These are phyloP conservation scores for Machimus atricapillus DNA, from an alignment of 2,888 invertebrate species.

Conservation along the genomic window DNA sequence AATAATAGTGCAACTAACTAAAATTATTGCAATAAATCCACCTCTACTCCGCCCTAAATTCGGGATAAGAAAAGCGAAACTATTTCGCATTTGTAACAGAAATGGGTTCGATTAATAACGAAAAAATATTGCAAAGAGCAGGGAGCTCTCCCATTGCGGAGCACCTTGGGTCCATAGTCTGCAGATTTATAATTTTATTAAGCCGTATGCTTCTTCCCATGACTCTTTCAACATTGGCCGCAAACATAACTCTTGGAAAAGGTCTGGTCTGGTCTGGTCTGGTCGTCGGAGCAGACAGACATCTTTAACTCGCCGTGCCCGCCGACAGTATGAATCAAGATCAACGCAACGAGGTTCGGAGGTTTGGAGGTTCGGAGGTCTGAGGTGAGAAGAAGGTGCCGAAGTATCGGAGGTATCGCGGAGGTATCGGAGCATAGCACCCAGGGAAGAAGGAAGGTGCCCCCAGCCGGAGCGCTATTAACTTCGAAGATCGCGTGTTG, in stretches of 20 bases:
- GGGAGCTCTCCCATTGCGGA: background rate
- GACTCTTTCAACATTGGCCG: background rate
- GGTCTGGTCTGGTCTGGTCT: background rate
- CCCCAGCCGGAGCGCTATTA: slow-evolving; percentile 5
- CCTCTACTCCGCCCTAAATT: background rate
- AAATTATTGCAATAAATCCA: background rate
- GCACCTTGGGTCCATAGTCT: background rate
- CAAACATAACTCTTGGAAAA: background rate
- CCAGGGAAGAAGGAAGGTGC: background rate
- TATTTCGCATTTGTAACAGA: background rate
- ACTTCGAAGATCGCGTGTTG: slow-evolving; percentile 35
- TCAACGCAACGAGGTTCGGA: background rate
- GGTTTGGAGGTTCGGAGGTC: background rate
- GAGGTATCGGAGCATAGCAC: background rate
- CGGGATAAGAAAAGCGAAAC: background rate
- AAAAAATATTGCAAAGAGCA: background rate
- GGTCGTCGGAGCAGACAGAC: background rate
- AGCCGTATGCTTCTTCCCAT: slow-evolving; percentile 7
- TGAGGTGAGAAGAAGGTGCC: background rate
- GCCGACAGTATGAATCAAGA: background rate
- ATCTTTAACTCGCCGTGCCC: background rate
- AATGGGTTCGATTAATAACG: slow-evolving; percentile 10
- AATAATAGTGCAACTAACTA: background rate
- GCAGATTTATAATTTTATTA: slow-evolving; percentile 32
- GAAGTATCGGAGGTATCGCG: background rate